These are phyloP conservation scores for Suillia variegata DNA, from an alignment of 2,888 invertebrate genomes.

Conservation along the genomic window DNA sequence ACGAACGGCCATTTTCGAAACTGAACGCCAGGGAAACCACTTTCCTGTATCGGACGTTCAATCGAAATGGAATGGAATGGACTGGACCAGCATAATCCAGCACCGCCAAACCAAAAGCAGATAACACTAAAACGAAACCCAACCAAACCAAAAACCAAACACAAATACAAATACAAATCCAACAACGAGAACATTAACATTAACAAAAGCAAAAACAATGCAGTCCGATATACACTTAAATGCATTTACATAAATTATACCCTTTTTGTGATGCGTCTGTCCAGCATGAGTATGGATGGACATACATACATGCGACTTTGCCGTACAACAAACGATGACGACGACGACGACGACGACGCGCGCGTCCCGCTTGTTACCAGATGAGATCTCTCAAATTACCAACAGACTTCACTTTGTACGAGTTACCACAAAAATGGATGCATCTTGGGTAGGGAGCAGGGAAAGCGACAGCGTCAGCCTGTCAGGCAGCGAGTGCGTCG, in stretches of 20 bases:
- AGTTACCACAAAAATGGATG: not conserved
- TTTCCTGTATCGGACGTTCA: not conserved
- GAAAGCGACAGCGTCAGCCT: not conserved
- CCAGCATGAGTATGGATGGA: not conserved
- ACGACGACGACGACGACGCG: too few relatives aligned
- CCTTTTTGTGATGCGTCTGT: slow-evolving; percentile 35
- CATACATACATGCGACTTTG: slow-evolving; percentile 24
- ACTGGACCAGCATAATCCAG: slow-evolving; percentile 17
- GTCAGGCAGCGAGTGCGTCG: not conserved
- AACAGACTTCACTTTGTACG: slow-evolving; percentile 3
- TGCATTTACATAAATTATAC: slow-evolving; percentile 57
- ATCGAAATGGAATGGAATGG: too few relatives aligned
- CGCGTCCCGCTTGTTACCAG: slow-evolving; percentile 9
- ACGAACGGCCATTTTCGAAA: slow-evolving; percentile 20
- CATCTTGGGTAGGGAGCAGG: not conserved
- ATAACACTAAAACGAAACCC: not conserved
- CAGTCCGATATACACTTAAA: slow-evolving; percentile 29
- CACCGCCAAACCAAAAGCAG: slow-evolving; percentile 5
- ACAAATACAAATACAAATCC: not conserved
- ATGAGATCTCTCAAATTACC: slow-evolving; percentile 8
- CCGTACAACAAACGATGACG: slow-evolving; percentile 24
- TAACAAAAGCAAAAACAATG: slow-evolving; percentile 7
- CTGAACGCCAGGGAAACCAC: slow-evolving; percentile 5
- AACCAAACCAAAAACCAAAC: not conserved
- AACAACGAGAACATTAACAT: slow-evolving; percentile 2